Evolutionary conservation across 2,113 vertebrate species (phyloP), one percentile per base, ranked within the genome.

Genomic region (Cardinalis cardinalis): DNA sequence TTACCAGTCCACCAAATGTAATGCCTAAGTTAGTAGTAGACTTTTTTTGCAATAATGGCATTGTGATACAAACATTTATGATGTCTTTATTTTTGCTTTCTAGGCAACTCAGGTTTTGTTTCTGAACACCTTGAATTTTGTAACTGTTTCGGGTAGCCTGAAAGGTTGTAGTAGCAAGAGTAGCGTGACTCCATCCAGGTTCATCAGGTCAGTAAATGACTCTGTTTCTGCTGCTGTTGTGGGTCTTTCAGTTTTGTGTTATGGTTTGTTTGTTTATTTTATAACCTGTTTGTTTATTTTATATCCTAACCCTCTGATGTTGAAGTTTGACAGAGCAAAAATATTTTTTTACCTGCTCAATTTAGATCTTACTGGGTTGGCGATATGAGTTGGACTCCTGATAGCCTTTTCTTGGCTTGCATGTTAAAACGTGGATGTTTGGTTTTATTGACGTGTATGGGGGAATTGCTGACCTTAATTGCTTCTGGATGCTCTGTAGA

Each of bases 311-410:
- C 0, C 41, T 72, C 58, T 55, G 12, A 63, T 80, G 28, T 12
- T 31, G 38, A 66, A 48, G 24, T 70, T 15, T 91, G 26, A 91
- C 32, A 26, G 24, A 74, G 18, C 66, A 81, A 84, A 84, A 29
- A 29, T 44, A 44, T 73, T 55, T 79, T 84, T 78, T 85, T 90
- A 83, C 41, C 25, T 91, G 11, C 28, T 20, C n/a, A 80, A 93
- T 78, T 71, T 94, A 99, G 99, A 91, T 99, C 99, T 8, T 99
- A 99, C 91, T 99, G 99, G 99, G 98, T 99, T 65, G 97, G 97
- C 7, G 98, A 98, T 92, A 96, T 98, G 96, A 98, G 98, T 85
- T 99, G 99, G 99, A 98, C 98, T 23, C 93, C 98, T 12, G 97
- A 97, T 61, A 98, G 98, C 51, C 98, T 99, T 78, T 99, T 99